Percentiles rank a stretch among this genome's conserved stretches.
phyloP scores from a whole-genome alignment of 2,888 invertebrate species.

The Hypomecis atomaria region DNA sequence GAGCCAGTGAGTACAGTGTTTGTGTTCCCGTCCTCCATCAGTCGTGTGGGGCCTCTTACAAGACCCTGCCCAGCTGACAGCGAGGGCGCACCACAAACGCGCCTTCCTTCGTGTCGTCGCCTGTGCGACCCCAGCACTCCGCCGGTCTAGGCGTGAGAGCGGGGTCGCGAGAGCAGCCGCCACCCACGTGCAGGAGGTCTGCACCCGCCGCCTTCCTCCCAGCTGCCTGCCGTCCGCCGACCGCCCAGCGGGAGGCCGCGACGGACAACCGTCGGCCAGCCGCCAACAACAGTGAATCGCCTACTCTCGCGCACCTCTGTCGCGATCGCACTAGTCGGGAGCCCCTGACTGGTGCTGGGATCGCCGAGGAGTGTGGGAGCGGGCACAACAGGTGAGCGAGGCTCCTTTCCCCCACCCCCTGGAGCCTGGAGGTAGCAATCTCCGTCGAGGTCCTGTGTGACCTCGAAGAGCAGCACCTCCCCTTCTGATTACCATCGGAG shows the following conservation, averaged over 20 bases:
- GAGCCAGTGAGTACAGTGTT: too few relatives aligned
- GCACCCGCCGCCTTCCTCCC: not conserved
- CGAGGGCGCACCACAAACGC: not conserved
- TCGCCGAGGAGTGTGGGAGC: too few relatives aligned
- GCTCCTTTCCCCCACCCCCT: too few relatives aligned
- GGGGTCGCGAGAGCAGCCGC: not conserved
- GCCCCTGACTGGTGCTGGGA: too few relatives aligned
- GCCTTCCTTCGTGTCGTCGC: not conserved
- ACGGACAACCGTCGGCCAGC: too few relatives aligned
- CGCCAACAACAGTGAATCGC: too few relatives aligned
- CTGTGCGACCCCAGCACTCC: not conserved
- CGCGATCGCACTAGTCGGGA: too few relatives aligned
- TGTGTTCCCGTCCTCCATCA: too few relatives aligned
- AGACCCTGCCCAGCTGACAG: not conserved
- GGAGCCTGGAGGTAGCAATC: not conserved
- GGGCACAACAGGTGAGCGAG: too few relatives aligned
- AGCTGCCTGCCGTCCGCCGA: too few relatives aligned
- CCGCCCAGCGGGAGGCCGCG: too few relatives aligned
- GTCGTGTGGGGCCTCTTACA: not conserved
- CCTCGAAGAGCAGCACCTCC: slow-evolving; percentile 10
- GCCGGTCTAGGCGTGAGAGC: not conserved
- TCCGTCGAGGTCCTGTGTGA: not conserved
- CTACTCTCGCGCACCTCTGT: too few relatives aligned
- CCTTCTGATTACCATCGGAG: not conserved
- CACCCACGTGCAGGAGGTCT: not conserved